phyloP scores from a whole-genome alignment of 2,888 invertebrate genomes.

The Drosophila nr. perissopoda region DNA sequence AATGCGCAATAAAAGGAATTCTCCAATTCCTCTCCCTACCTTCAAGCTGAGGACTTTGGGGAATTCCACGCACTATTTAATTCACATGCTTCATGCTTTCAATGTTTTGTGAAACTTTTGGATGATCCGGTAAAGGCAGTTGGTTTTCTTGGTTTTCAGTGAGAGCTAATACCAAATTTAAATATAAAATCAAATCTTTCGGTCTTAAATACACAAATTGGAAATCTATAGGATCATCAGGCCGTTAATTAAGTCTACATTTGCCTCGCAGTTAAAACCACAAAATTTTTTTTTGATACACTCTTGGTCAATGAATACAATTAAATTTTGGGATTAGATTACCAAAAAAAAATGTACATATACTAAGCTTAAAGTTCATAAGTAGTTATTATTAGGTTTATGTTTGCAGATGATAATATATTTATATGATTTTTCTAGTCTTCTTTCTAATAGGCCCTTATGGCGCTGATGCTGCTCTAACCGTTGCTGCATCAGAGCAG shows the following conservation, averaged over 20 bases:
- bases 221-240: not conserved
- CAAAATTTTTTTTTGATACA: not conserved
- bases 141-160: not conserved
- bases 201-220: not conserved
- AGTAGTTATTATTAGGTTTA: not conserved
- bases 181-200: not conserved
- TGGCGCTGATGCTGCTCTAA: not conserved
- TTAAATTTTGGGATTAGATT: not conserved
- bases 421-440: not conserved
- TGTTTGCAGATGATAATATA: slow-evolving; percentile 3
- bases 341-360: not conserved
- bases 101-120: not conserved
- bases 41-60: not conserved
- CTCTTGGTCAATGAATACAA: not conserved
- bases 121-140: not conserved
- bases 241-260: not conserved
- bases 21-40: not conserved
- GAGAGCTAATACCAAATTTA: not conserved
- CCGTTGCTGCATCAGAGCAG: slow-evolving; percentile 9
- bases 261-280: not conserved
- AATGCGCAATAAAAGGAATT: not conserved
- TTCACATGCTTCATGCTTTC: not conserved
- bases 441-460: slow-evolving; percentile 6
- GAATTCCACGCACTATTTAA: not conserved
- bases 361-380: not conserved